Conservation (phyloP, 30 jellyfish, hydroid and myxozoan genomes). For the Mastigias papua region DNA sequence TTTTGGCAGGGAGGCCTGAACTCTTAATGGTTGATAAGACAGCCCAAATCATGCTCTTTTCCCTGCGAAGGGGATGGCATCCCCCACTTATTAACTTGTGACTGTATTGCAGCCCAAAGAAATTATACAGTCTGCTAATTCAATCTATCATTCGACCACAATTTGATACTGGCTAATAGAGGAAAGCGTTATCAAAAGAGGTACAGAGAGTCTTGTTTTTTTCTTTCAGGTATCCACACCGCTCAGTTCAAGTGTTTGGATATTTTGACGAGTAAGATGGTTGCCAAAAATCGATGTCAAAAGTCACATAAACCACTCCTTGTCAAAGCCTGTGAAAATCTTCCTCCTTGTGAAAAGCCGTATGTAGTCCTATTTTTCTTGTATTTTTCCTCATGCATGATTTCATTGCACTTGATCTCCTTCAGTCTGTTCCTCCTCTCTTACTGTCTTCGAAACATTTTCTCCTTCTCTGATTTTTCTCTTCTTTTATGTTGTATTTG, state of each 20-base stretch:
- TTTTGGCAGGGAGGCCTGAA: no score
- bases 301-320: conserved; percentile 55
- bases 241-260: conserved; percentile 56
- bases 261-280: conserved; percentile 19
- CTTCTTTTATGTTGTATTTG: neutral
- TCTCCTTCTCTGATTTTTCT: neutral
- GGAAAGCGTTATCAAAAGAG: no score
- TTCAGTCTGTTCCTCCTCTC: neutral
- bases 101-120: no score
- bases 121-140: no score
- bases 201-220: no score
- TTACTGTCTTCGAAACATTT: neutral
- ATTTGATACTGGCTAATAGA: no score
- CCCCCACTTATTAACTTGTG: no score
- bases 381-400: neutral
- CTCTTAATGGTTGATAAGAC: no score
- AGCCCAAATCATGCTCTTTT: no score
- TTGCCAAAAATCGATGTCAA: conserved; percentile 21
- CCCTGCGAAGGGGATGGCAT: no score
- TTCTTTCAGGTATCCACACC: conserved; percentile 47
- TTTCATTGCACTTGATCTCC: neutral
- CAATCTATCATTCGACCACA: no score
- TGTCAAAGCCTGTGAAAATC: conserved; percentile 63
- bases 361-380: neutral
- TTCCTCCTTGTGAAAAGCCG: conserved; percentile 58